phyloP scores from a whole-genome alignment of 2,113 vertebrate species.

The Cyanistes caeruleus region DNA sequence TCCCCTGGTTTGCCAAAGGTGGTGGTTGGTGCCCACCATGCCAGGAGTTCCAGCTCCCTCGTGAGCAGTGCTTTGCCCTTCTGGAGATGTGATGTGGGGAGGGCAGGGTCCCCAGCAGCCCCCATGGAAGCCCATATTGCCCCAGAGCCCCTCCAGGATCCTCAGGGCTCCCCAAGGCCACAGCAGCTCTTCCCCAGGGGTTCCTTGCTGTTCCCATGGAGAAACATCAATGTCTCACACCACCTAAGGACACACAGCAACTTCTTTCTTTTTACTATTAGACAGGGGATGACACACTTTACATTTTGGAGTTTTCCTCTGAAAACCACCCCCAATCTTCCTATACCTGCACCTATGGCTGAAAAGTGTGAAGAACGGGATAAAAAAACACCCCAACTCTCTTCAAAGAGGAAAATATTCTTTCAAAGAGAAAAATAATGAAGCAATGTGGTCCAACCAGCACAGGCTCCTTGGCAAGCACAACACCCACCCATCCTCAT shows the following conservation, averaged over 20 bases:
- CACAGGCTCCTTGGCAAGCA: not conserved
- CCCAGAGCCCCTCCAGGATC: not conserved
- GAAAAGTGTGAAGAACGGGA: not conserved
- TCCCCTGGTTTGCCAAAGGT: not conserved
- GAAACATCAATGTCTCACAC: fast-evolving
- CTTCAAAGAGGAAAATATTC: not conserved
- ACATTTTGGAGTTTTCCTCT: not conserved
- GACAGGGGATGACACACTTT: not conserved
- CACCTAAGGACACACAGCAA: not conserved
- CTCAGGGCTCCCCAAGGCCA: not conserved
- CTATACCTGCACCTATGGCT: not conserved
- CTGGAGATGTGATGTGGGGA: not conserved
- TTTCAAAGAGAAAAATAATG: not conserved
- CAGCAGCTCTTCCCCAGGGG: not conserved
- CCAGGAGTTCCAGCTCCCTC: not conserved
- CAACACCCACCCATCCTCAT: not conserved
- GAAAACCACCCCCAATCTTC: not conserved
- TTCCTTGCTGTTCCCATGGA: not conserved
- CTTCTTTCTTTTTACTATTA: not conserved
- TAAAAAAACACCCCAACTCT: not conserved
- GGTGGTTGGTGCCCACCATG: not conserved
- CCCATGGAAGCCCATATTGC: fast-evolving
- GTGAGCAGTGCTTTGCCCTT: not conserved
- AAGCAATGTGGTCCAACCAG: not conserved
- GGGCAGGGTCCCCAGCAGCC: fast-evolving